Evolutionary conservation across 2,888 invertebrate species (phyloP).

Genomic region (Morpho helenor): DNA sequence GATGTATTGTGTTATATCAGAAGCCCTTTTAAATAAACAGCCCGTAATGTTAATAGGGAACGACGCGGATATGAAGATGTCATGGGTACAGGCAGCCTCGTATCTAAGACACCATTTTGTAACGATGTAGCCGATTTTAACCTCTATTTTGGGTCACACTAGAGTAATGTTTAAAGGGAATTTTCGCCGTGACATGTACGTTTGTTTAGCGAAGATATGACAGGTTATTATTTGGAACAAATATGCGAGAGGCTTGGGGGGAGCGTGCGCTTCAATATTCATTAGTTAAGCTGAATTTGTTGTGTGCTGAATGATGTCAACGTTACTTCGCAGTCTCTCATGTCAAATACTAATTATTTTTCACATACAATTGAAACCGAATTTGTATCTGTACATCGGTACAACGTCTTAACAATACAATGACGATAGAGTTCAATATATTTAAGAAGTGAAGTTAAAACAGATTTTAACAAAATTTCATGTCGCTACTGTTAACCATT

Average conservation of each 20-base stretch:
- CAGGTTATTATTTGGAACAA: conserved; percentile 24
- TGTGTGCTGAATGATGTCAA: no score
- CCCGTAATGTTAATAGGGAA: conserved; percentile 5
- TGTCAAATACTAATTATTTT: not conserved
- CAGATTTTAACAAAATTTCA: no score
- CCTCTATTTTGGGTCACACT: no score
- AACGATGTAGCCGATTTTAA: no score
- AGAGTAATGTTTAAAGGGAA: not conserved
- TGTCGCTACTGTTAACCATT: no score
- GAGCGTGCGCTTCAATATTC: conserved; percentile 25
- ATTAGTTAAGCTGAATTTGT: conserved; percentile 18
- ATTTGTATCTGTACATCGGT: no score
- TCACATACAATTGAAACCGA: not conserved
- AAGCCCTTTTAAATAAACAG: conserved; percentile 4
- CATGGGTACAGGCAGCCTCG: not conserved
- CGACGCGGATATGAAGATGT: conserved; percentile 3
- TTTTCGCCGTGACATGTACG: conserved; percentile 1
- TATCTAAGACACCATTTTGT: not conserved
- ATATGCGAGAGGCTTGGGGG: conserved; percentile 12
- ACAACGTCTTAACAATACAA: no score
- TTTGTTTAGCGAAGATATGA: conserved; percentile 15
- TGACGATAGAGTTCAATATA: no score
- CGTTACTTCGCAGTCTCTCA: not conserved
- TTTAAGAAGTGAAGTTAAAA: no score
- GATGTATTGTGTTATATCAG: not conserved